Evolutionary conservation across 2,888 invertebrate species (phyloP), one percentile per base, ranked within the genome.

Genomic region (Megaustenia siamemsis): DNA sequence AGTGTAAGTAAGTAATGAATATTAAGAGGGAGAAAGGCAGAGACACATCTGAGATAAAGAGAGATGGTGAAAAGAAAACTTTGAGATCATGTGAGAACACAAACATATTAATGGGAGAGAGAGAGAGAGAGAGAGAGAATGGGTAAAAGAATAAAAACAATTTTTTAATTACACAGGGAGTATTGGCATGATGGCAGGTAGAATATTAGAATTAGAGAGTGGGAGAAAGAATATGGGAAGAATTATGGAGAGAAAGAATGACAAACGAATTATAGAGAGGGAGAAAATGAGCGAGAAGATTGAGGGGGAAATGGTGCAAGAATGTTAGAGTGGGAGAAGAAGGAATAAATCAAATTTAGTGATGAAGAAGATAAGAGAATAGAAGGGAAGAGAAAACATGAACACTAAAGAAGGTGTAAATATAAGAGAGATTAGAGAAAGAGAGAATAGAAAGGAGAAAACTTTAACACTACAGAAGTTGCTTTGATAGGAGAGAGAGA

Each of bases 61-160:
- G 69, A 69, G 35, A 69, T 32, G 28, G n/a, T 5, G 43, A 53
- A 24, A 38, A 40, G 35, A n/a, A 78, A 40, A 78, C 40, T 60
- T 12, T 60, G 32, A 49, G 8, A 49, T 32, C 53, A n/a, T 15
- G 53, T 43, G 38, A 49, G 8, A 0, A 10, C 28, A 5, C 8
- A 8, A 32, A 18, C 10, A 35, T 15, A 35, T 10, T 8, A 81
- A 12, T 53, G 28, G 49, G n/a, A 81, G 53, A 69, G 49, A 53
- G 53, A 69, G 53, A 71, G 43, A 80, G 69, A 69, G 69, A 69
- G 69, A 77, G 53, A 24, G 43, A 53, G n/a, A n/a, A n/a, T n/a
- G n/a, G n/a, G n/a, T n/a, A n/a, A n/a, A n/a, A n/a, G n/a, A n/a
- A n/a, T n/a, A n/a, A n/a, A n/a, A n/a, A n/a, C n/a, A n/a, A n/a